These are phyloP conservation scores for Leptoteleia sp. DNA, from an alignment of 1,140 invertebrate species.

Conservation along the genomic window DNA sequence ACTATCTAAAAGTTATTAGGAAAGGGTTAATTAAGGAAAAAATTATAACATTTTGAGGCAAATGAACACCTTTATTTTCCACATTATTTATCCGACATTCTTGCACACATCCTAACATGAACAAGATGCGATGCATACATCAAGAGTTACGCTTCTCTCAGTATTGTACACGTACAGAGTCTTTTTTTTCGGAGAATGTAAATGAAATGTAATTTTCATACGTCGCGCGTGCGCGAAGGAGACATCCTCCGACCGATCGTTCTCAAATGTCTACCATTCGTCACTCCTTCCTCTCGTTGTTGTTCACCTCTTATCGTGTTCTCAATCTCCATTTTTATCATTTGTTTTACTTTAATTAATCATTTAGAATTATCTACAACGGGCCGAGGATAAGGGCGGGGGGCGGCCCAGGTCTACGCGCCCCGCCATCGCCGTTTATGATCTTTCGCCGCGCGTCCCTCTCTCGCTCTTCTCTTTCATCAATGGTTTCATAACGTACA, in stretches of 20 bases:
- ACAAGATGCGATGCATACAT: slow-evolving; percentile 79
- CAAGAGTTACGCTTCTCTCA: slow-evolving; percentile 73
- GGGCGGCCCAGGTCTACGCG: slow-evolving; percentile 81
- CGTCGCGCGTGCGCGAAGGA: slow-evolving; percentile 18
- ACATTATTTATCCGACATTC: slow-evolving; percentile 77
- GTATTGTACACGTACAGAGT: slow-evolving; percentile 73
- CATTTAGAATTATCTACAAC: slow-evolving; percentile 80
- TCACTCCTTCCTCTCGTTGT: slow-evolving; percentile 1
- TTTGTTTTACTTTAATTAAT: slow-evolving; percentile 52
- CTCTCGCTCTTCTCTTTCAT: slow-evolving; percentile 67
- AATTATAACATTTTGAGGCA: slow-evolving; percentile 42
- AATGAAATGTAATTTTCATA: slow-evolving; percentile 71
- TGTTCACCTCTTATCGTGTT: slow-evolving; percentile 16
- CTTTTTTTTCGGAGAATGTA: slow-evolving; percentile 70
- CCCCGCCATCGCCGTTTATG: slow-evolving; percentile 80
- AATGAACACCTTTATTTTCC: slow-evolving; percentile 71
- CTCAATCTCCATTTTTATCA: slow-evolving; percentile 34
- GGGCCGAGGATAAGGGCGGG: slow-evolving; percentile 80
- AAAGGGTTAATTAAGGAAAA: neutral
- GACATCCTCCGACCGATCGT: slow-evolving; percentile 47
- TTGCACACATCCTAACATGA: slow-evolving; percentile 80
- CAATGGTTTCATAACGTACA: slow-evolving; percentile 37
- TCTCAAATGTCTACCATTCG: slow-evolving; percentile 3
- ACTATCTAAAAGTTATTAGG: too few species aligned
- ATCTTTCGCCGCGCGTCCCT: slow-evolving; percentile 77